A percentile compares a stretch with the other conserved stretches of the same genome.
These are phyloP conservation scores for Conops quadrifasciatus DNA, from an alignment of 2,888 invertebrate genomes.

Conservation along the genomic window DNA sequence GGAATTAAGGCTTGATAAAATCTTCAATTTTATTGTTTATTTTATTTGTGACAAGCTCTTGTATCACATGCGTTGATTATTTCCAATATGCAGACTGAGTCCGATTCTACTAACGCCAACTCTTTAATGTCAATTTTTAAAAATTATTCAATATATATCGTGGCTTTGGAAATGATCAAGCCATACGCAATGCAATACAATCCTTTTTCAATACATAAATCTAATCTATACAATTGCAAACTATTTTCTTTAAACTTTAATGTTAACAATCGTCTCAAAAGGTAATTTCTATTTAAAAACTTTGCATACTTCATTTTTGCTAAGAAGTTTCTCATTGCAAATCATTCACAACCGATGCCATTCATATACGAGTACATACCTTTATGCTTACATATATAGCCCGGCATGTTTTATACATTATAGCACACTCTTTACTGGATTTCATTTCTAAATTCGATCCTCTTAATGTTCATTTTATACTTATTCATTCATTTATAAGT, in stretches of 20 bases:
- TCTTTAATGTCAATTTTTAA: too few species aligned
- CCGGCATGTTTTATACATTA: background rate
- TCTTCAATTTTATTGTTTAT: too few species aligned
- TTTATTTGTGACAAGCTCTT: too few species aligned
- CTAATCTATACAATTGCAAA: constrained; percentile 23
- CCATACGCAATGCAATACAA: background rate
- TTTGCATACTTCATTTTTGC: background rate
- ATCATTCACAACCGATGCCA: background rate
- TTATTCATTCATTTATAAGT: background rate
- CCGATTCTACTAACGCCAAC: too few species aligned
- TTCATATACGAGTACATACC: background rate
- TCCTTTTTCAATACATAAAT: background rate
- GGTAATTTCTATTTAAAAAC: constrained; percentile 17
- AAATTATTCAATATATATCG: too few species aligned
- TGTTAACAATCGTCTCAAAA: constrained; percentile 25
- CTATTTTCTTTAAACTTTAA: constrained; percentile 25
- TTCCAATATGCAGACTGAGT: too few species aligned
- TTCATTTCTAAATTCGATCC: too few species aligned
- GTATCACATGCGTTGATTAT: too few species aligned
- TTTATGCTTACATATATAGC: background rate
- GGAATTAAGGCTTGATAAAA: too few species aligned
- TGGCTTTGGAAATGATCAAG: constrained; percentile 8
- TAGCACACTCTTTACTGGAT: background rate
- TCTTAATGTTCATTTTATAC: too few species aligned
- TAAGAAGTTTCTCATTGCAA: background rate